phyloP scores from a whole-genome alignment of 2,888 invertebrate species.

The Coleophora flavipennella region DNA sequence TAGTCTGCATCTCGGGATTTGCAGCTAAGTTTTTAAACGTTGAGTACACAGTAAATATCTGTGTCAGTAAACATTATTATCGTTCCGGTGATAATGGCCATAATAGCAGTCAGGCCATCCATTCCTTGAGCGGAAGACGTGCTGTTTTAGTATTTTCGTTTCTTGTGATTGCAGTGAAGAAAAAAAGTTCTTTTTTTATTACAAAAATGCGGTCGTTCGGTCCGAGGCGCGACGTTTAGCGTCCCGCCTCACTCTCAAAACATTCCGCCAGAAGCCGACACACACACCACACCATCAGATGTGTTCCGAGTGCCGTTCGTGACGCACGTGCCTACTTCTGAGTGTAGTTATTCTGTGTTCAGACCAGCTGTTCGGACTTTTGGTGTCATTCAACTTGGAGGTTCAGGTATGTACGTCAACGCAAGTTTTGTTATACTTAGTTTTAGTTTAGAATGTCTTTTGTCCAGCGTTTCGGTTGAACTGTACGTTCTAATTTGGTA shows the following conservation, averaged over 20 bases:
- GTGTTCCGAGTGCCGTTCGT: conserved; percentile 22
- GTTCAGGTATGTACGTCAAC: conserved; percentile 6
- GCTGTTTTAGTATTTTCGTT: conserved; percentile 18
- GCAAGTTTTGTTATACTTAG: background rate
- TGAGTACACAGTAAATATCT: no score
- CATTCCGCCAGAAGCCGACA: background rate
- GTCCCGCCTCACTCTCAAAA: conserved; percentile 35
- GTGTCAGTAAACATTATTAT: conserved; percentile 29
- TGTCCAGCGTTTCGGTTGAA: background rate
- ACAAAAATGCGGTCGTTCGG: conserved; percentile 52
- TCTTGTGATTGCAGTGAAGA: conserved; percentile 4
- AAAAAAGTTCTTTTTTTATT: background rate
- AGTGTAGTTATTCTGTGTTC: conserved; percentile 3
- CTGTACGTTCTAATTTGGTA: background rate
- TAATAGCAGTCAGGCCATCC: conserved; percentile 31
- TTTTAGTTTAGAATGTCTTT: no score
- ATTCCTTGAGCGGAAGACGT: conserved; percentile 36
- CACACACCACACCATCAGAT: conserved; percentile 17
- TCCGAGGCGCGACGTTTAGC: conserved; percentile 46
- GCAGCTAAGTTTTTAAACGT: background rate
- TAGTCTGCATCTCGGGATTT: conserved; percentile 23
- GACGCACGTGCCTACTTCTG: conserved; percentile 14
- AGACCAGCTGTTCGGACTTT: conserved; percentile 14
- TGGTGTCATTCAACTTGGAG: background rate
- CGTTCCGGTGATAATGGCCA: conserved; percentile 19